Conservation (phyloP, 2,113 vertebrate genomes). For the Rhegmatorhina hoffmannsi region DNA sequence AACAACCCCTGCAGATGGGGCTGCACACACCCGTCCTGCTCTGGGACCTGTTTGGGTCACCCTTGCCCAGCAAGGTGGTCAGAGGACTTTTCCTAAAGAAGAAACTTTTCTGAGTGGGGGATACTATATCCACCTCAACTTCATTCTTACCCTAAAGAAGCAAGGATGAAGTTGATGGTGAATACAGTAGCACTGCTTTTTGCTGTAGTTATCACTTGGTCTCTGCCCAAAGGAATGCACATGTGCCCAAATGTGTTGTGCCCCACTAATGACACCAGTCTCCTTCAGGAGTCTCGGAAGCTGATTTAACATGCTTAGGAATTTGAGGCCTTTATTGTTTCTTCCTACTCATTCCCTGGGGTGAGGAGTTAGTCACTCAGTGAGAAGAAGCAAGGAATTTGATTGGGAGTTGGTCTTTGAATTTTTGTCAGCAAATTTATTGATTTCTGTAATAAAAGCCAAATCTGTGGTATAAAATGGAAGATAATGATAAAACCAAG, state of each 20-base stretch:
- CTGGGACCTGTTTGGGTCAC: neutral
- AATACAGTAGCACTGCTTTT: neutral
- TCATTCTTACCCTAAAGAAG: neutral
- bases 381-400: neutral
- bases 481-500: neutral
- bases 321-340: neutral
- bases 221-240: neutral
- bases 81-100: neutral
- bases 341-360: neutral
- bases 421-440: neutral
- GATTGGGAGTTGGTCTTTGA: neutral
- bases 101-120: neutral
- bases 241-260: too few relatives aligned
- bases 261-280: too few relatives aligned
- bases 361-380: neutral
- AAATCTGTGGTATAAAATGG: neutral
- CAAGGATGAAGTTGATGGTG: neutral
- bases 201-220: neutral
- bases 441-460: neutral
- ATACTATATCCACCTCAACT: too few relatives aligned
- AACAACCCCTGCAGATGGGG: neutral
- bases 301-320: neutral
- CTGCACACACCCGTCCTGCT: accelerated
- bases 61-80: neutral
- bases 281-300: neutral